Conservation (phyloP, 2,888 invertebrate genomes). For the Sarcophaga subvicina region DNA sequence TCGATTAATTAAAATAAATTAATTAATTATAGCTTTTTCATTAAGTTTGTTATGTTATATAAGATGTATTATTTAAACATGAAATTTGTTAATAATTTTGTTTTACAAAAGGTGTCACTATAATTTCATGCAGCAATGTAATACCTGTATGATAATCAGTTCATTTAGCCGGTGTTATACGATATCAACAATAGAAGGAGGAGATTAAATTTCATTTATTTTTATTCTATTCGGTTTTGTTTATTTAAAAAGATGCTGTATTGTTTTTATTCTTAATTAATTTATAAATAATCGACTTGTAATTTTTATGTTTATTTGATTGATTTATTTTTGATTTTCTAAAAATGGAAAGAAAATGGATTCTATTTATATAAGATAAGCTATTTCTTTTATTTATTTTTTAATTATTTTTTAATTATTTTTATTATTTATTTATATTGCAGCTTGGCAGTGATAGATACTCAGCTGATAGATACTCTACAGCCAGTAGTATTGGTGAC, state of each 20-base stretch:
- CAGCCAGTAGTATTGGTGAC: constrained; percentile 76
- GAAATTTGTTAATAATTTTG: neutral
- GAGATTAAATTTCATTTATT: constrained; percentile 8
- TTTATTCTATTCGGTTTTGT: neutral
- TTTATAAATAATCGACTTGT: neutral
- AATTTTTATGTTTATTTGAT: constrained; percentile 1
- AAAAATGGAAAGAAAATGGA: neutral
- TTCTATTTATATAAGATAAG: neutral
- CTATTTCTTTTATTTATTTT: constrained; percentile 24
- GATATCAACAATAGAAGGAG: neutral
- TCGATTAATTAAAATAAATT: no score
- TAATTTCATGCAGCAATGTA: constrained; percentile 16
- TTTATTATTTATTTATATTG: constrained; percentile 50
- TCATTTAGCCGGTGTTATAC: neutral
- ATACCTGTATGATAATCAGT: constrained; percentile 16
- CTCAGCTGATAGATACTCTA: constrained; percentile 59
- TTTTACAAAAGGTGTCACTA: neutral
- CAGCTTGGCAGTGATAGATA: constrained; percentile 64
- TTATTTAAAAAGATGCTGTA: neutral
- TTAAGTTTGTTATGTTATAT: no score
- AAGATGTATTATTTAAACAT: neutral
- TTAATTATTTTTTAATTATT: constrained; percentile 37
- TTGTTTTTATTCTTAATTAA: no score
- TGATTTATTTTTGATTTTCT: constrained; percentile 1
- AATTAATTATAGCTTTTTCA: neutral